Conservation (phyloP, 2,113 vertebrate genomes). For the Lasiurus borealis region DNA sequence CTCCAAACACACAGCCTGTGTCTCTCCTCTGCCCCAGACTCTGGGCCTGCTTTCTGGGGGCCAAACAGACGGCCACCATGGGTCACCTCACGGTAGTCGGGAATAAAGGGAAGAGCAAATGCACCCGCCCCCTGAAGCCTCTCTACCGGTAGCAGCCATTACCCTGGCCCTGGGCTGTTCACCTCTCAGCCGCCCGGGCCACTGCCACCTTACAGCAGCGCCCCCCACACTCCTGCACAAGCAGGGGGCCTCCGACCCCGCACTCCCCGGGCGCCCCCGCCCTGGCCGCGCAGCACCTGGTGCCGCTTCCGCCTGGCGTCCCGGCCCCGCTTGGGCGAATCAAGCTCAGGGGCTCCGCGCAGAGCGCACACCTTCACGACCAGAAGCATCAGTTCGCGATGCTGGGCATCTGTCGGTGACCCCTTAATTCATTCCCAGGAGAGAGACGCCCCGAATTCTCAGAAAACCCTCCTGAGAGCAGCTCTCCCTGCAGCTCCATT, state of each 20-base stretch:
- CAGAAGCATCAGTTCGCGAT: rapidly evolving
- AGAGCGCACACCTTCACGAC: neutral
- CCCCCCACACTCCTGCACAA: neutral
- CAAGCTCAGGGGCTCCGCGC: no score
- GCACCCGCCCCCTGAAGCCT: no score
- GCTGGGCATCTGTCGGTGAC: neutral
- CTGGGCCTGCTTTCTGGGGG: neutral
- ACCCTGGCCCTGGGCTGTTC: rapidly evolving
- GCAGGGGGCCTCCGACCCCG: neutral
- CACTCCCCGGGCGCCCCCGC: neutral
- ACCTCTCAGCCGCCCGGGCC: neutral
- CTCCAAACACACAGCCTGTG: neutral
- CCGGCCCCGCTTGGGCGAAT: neutral
- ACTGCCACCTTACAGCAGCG: neutral
- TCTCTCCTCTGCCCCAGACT: neutral
- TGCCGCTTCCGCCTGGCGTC: neutral
- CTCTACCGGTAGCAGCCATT: neutral
- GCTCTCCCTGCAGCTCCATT: neutral
- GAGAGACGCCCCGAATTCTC: neutral
- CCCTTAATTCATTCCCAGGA: neutral
- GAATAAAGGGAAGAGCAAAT: neutral
- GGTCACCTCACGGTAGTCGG: neutral
- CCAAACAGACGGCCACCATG: neutral
- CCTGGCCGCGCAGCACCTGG: neutral
- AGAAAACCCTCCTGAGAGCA: neutral